Percentiles rank a stretch among this genome's conserved stretches.
Conservation (phyloP, 2,888 invertebrate species). For the Eurytoma californica region DNA sequence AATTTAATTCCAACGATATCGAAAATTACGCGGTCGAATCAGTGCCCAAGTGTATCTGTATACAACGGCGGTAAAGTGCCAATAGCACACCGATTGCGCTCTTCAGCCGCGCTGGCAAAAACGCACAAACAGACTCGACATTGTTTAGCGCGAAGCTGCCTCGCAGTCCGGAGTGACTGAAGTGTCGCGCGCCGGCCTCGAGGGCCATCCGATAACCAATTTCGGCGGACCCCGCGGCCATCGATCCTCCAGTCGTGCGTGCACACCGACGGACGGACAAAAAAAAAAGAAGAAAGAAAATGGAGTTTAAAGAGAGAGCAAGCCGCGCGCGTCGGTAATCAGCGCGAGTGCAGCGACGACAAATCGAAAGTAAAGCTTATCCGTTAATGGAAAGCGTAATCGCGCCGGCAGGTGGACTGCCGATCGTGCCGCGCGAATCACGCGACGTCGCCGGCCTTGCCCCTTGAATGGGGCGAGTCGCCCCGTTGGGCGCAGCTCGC, state of each 20-base stretch:
- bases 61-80: neutral
- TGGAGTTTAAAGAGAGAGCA: slow-evolving; percentile 13
- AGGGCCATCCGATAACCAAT: slow-evolving; percentile 17
- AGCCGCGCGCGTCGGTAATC: slow-evolving; percentile 35
- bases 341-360: slow-evolving; percentile 48
- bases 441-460: slow-evolving; percentile 13
- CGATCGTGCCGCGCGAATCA: slow-evolving; percentile 20
- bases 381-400: slow-evolving; percentile 56
- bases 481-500: too few species aligned
- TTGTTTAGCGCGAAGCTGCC: neutral
- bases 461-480: too few species aligned
- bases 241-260: neutral
- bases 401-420: slow-evolving; percentile 21
- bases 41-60: neutral
- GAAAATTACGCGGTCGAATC: neutral
- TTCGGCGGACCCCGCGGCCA: neutral
- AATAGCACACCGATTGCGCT: neutral
- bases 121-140: neutral
- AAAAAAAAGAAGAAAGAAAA: slow-evolving; percentile 4
- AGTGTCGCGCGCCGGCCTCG: neutral
- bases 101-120: neutral
- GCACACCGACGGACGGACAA: neutral
- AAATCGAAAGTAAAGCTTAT: slow-evolving; percentile 48
- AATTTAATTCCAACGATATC: neutral
- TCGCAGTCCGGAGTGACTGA: neutral